These are phyloP conservation scores for Incurvaria masculella DNA, from an alignment of 2,888 invertebrate species.

Conservation along the genomic window DNA sequence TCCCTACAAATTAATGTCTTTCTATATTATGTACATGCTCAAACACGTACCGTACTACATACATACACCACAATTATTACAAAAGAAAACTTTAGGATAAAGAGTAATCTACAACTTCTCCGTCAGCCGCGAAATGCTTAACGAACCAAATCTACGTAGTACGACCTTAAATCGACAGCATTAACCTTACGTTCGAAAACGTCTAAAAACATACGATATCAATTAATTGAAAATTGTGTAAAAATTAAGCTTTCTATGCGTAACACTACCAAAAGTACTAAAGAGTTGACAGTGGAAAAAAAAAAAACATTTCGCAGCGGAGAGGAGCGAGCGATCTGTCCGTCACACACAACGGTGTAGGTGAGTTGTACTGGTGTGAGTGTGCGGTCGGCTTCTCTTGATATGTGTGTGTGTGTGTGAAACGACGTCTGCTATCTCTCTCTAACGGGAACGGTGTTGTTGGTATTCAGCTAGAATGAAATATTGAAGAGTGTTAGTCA, in stretches of 20 bases:
- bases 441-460: background rate
- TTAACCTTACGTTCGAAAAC: no score
- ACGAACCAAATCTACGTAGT: no score
- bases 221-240: background rate
- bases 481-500: background rate
- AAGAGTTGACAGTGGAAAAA: no score
- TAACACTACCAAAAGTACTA: no score
- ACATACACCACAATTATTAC: background rate
- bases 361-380: conserved; percentile 40
- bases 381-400: conserved; percentile 48
- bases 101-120: no score
- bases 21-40: background rate
- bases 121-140: no score
- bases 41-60: background rate
- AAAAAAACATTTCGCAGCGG: no score
- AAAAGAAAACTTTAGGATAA: no score
- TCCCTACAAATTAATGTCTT: background rate
- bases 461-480: background rate
- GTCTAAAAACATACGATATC: no score
- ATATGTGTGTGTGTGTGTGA: conserved; percentile 51
- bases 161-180: no score
- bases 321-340: no score
- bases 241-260: background rate
- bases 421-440: background rate
- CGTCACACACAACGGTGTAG: no score